These are phyloP conservation scores for Rhingia campestris DNA, from an alignment of 2,888 invertebrate species.

Conservation along the genomic window DNA sequence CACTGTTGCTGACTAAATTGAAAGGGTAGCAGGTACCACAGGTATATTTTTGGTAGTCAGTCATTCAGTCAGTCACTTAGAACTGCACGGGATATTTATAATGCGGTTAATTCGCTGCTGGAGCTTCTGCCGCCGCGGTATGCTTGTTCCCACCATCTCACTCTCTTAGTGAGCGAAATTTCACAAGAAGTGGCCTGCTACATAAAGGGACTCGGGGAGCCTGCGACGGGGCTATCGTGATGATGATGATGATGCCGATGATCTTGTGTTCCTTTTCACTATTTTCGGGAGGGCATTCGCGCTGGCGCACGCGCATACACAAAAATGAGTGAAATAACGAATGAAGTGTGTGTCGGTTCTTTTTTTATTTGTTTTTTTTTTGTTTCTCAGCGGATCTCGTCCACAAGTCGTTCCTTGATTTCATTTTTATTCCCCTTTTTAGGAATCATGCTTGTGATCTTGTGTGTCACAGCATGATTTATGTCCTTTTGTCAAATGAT, in stretches of 20 bases:
- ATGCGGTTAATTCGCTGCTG: constrained; percentile 63
- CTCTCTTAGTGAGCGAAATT: constrained; percentile 32
- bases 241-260: constrained; percentile 48
- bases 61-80: constrained; percentile 70
- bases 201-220: background rate
- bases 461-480: constrained; percentile 73
- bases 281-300: constrained; percentile 54
- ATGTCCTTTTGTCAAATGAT: constrained; percentile 74
- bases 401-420: constrained; percentile 31
- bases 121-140: constrained; percentile 46
- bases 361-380: constrained; percentile 3
- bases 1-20: constrained; percentile 30
- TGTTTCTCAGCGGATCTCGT: constrained; percentile 10
- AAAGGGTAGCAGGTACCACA: constrained; percentile 4
- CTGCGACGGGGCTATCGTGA: constrained; percentile 6
- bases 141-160: constrained; percentile 54
- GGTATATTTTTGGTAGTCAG: constrained; percentile 64
- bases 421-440: constrained; percentile 64
- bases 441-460: constrained; percentile 69
- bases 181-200: constrained; percentile 11
- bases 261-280: constrained; percentile 48
- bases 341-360: constrained; percentile 36
- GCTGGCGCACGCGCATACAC: constrained; percentile 39
- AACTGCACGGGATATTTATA: constrained; percentile 64
- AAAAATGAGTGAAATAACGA: constrained; percentile 51